phyloP scores from a whole-genome alignment of 2,113 vertebrate species.

The Nanorana parkeri region DNA sequence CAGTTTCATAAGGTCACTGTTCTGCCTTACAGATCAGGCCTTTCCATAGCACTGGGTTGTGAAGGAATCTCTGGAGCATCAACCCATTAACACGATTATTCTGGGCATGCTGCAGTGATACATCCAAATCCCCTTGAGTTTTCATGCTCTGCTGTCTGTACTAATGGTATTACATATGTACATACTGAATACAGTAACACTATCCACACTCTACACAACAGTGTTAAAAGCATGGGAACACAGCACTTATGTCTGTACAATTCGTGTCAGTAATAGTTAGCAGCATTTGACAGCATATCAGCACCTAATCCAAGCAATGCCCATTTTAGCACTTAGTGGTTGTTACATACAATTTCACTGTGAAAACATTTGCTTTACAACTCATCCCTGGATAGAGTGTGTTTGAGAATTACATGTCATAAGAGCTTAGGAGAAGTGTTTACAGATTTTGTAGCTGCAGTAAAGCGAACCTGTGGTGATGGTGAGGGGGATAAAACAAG shows the following conservation, averaged over 20 bases:
- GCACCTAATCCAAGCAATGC: background rate
- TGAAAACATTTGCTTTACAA: too few species aligned
- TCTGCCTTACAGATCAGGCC: background rate
- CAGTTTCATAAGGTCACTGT: background rate
- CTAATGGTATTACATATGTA: constrained; percentile 56
- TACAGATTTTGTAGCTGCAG: too few species aligned
- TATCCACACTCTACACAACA: constrained; percentile 28
- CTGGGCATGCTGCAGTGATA: constrained; percentile 29
- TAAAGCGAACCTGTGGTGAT: too few species aligned
- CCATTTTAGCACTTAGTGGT: constrained; percentile 5
- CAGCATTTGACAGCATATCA: background rate
- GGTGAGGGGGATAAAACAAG: too few species aligned
- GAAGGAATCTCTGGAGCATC: constrained; percentile 27
- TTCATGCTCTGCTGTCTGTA: constrained; percentile 30
- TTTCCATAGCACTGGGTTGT: constrained; percentile 2
- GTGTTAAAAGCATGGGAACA: constrained; percentile 45
- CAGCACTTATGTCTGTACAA: constrained; percentile 7
- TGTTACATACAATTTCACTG: background rate
- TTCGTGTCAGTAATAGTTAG: constrained; percentile 29
- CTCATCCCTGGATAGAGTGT: too few species aligned
- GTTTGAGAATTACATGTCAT: too few species aligned
- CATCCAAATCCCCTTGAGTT: constrained; percentile 41
- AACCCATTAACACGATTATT: constrained; percentile 52
- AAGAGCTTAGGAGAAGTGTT: too few species aligned
- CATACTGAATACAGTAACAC: constrained; percentile 34